Evolutionary conservation across 2,113 vertebrate genomes (phyloP), one percentile per base, ranked within the genome.

Genomic region (Anguilla japonica): DNA sequence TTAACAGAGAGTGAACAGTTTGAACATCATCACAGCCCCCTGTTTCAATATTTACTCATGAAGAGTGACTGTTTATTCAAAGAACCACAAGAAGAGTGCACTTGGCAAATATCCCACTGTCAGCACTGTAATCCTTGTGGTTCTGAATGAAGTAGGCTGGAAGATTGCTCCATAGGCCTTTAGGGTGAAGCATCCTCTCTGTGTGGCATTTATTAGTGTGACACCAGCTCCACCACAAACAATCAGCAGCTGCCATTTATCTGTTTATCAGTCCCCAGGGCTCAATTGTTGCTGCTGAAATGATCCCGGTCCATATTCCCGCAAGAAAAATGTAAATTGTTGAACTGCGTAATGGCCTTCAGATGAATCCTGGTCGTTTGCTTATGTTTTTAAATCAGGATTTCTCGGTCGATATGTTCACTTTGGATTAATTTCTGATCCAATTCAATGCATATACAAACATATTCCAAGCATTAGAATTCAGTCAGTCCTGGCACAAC

Each of bases 31-130:
- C 13, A 56, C 11, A 71, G 43, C 46, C 71, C 46, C 71, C 63
- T 53, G 83, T 46, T 84, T 63, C 46, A 22, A 34, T 22, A 43
- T 9, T 43, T 46, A 7, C 22, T 84, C 41, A 20, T 53, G 34
- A 34, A 84, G 71, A 71, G 41, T n/a, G 29, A 22, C 29, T 79
- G 71, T 85, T 50, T 85, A 79, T 43, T 85, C 41, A 78, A 75
- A 9, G 34, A 40, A 79, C 43, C 29, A 14, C n/a, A 34, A 43
- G 29, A 78, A 78, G 41, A 85, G 29, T 41, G 26, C 7, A 84
- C 63, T 75, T 39, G 3, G 46, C 11, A 75, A 75, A 75, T 75
- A 11, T 75, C 71, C 26, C n/a, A 34, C 26, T 75, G 5, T 75
- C 71, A 75, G 22, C 2, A 34, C 11, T 8, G 71, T 1, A 75